These are phyloP conservation scores for Nycticryphes semicollaris DNA, from an alignment of 2,113 vertebrate genomes.

Conservation along the genomic window DNA sequence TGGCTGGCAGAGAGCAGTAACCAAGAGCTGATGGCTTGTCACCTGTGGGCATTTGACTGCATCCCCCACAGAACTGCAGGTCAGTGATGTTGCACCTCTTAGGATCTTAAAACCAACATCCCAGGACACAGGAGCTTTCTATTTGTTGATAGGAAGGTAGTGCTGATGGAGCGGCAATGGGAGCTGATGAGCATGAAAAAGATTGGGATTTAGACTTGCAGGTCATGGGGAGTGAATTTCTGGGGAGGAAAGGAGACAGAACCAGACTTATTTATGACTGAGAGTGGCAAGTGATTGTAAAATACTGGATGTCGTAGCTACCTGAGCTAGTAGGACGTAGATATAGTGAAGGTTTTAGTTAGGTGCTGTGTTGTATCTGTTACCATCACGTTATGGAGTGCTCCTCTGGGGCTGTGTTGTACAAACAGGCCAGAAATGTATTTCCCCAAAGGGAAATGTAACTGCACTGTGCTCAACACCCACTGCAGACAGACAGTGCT, in stretches of 20 bases:
- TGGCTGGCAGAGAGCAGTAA: background rate
- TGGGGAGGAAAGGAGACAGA: background rate
- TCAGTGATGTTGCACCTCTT: background rate
- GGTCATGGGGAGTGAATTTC: background rate
- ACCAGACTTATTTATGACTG: background rate
- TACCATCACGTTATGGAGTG: fast-evolving
- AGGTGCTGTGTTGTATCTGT: background rate
- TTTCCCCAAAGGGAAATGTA: background rate
- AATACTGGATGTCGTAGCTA: background rate
- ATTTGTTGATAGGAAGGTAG: background rate
- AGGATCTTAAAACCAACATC: background rate
- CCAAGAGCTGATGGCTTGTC: background rate
- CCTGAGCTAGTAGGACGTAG: background rate
- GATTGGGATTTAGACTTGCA: background rate
- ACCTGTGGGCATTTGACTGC: background rate
- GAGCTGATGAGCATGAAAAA: background rate
- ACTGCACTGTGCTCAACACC: background rate
- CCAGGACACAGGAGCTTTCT: background rate
- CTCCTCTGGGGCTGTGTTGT: background rate
- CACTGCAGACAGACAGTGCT: background rate
- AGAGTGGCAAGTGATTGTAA: background rate
- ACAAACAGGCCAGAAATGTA: background rate
- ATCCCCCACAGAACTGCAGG: background rate
- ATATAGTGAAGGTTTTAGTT: background rate
- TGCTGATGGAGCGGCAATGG: background rate